These are phyloP conservation scores for Staurois parvus DNA, from an alignment of 2,797 vertebrate species.

Conservation along the genomic window DNA sequence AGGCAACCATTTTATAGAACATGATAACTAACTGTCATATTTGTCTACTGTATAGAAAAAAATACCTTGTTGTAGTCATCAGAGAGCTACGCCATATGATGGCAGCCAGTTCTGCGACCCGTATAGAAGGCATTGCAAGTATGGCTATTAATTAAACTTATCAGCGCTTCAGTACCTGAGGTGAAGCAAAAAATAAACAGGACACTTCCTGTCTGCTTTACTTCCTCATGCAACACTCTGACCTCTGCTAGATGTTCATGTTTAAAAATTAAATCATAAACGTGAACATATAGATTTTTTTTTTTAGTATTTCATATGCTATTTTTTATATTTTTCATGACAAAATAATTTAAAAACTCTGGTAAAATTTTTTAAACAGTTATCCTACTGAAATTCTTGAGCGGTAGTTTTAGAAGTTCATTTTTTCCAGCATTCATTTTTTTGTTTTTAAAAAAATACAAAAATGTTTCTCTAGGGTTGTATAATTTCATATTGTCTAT, in stretches of 20 bases:
- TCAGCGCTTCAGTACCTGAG: not conserved
- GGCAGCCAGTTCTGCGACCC: not conserved
- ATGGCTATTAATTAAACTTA: constrained; percentile 29
- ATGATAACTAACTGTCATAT: not conserved
- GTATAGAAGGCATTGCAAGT: not conserved
- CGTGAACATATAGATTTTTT: too few relatives aligned
- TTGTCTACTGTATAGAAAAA: not conserved
- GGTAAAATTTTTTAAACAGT: too few relatives aligned
- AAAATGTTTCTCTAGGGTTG: too few relatives aligned
- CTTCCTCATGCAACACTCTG: not conserved
- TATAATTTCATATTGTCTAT: too few relatives aligned
- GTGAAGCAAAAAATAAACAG: not conserved
- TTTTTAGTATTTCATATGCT: too few relatives aligned
- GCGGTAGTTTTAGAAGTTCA: too few relatives aligned
- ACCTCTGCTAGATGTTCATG: constrained; percentile 3
- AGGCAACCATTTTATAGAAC: not conserved
- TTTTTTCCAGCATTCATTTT: too few relatives aligned
- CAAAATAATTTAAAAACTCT: too few relatives aligned
- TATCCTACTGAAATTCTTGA: too few relatives aligned
- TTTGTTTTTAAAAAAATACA: too few relatives aligned
- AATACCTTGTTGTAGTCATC: not conserved
- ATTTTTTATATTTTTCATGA: too few relatives aligned
- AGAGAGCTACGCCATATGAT: not conserved
- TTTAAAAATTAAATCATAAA: too few relatives aligned
- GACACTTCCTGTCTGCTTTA: not conserved